Evolutionary conservation across 2,113 vertebrate genomes (phyloP).

Genomic region (Numenius arquata): DNA sequence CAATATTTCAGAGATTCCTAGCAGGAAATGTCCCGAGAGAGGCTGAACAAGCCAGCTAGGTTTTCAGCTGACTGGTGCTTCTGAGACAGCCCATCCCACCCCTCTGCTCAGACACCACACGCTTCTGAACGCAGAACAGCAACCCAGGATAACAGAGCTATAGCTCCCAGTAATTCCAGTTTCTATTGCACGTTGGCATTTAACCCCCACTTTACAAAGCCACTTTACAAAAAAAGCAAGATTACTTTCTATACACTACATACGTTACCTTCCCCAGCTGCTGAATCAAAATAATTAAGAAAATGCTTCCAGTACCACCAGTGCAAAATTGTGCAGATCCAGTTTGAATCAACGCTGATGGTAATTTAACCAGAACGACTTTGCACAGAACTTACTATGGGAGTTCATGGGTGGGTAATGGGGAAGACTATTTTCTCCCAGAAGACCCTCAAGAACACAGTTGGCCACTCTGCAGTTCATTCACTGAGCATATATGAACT

Average conservation of each 20-base stretch:
- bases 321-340: background rate
- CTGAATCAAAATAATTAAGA: background rate
- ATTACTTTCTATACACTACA: background rate
- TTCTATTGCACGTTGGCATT: background rate
- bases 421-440: background rate
- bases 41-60: background rate
- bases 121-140: background rate
- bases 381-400: background rate
- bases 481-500: background rate
- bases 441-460: background rate
- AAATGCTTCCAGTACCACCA: background rate
- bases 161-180: rapidly evolving
- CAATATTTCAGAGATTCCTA: background rate
- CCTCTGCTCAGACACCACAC: rapidly evolving
- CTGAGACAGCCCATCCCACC: background rate
- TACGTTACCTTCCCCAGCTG: background rate
- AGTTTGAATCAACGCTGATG: background rate
- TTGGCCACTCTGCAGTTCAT: background rate
- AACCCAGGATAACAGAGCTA: background rate
- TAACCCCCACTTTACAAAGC: background rate
- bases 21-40: background rate
- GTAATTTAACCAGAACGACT: background rate
- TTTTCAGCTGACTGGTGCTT: background rate
- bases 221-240: background rate
- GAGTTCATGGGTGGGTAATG: background rate